phyloP scores from a whole-genome alignment of 53 echinoderm and acorn worm species.

The Hippasteria phrygiana region DNA sequence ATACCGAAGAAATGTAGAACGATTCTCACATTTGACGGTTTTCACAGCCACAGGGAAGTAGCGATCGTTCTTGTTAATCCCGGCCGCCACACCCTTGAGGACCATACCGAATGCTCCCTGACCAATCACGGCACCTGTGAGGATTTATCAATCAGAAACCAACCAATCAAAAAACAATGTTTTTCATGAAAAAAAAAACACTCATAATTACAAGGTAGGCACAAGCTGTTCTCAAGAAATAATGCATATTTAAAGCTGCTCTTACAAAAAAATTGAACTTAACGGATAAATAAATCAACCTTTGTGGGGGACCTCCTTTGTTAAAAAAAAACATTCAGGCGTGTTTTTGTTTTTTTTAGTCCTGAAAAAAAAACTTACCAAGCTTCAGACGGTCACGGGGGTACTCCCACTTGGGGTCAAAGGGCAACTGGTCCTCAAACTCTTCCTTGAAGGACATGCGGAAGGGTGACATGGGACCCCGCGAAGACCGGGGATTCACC shows the following conservation, averaged over 20 bases:
- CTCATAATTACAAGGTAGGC: too few species aligned
- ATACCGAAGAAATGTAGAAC: neutral
- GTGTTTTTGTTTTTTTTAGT: too few species aligned
- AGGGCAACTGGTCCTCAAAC: slow-evolving; percentile 78
- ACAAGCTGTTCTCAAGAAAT: too few species aligned
- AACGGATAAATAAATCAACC: too few species aligned
- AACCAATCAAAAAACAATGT: neutral
- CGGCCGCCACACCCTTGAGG: slow-evolving; percentile 88
- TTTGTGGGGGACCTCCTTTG: too few species aligned
- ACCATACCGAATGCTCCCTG: slow-evolving; percentile 95
- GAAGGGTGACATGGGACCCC: slow-evolving; percentile 54
- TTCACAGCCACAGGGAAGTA: slow-evolving; percentile 87
- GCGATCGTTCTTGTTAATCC: slow-evolving; percentile 77
- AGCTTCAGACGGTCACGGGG: slow-evolving; percentile 81
- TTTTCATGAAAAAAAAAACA: neutral
- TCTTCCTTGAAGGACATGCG: slow-evolving; percentile 69
- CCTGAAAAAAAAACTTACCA: slow-evolving; percentile 53
- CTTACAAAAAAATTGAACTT: too few species aligned
- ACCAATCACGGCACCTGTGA: slow-evolving; percentile 82
- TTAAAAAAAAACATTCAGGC: too few species aligned
- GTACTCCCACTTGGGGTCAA: slow-evolving; percentile 88
- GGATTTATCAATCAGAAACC: neutral
- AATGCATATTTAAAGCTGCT: too few species aligned
- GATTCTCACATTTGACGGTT: slow-evolving; percentile 80
- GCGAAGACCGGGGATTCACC: slow-evolving; percentile 38